Evolutionary conservation across 2,888 invertebrate genomes (phyloP).

Genomic region (Xestobium rufovillosum): DNA sequence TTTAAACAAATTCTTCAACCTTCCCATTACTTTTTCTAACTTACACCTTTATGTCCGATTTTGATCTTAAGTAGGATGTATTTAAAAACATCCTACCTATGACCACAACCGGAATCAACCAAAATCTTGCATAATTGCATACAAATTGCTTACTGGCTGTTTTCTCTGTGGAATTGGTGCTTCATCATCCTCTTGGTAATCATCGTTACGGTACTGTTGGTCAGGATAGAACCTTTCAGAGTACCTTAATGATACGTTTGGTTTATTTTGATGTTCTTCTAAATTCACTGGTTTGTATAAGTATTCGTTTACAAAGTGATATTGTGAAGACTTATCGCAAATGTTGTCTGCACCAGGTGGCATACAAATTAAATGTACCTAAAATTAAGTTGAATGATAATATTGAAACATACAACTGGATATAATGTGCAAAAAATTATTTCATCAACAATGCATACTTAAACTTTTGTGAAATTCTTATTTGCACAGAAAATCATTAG

Average conservation of each 20-base stretch:
- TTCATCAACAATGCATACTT: too few relatives aligned
- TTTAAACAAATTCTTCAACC: too few relatives aligned
- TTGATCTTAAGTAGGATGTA: too few relatives aligned
- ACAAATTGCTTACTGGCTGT: constrained; percentile 36
- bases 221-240: constrained; percentile 80
- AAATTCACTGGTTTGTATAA: constrained; percentile 81
- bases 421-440: too few relatives aligned
- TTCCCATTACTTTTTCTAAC: too few relatives aligned
- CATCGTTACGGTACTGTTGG: constrained; percentile 61
- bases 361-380: constrained; percentile 91
- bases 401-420: too few relatives aligned
- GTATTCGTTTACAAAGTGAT: constrained; percentile 88
- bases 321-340: constrained; percentile 82
- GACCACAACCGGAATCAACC: too few relatives aligned
- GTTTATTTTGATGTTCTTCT: constrained; percentile 72
- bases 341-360: constrained; percentile 83
- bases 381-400: constrained; percentile 28
- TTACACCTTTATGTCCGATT: too few relatives aligned
- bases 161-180: constrained; percentile 37
- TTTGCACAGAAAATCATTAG: not conserved
- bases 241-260: constrained; percentile 69
- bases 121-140: too few relatives aligned
- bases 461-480: too few relatives aligned
- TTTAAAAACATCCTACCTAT: too few relatives aligned
- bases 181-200: constrained; percentile 49